A percentile compares a stretch with the other conserved stretches of the same genome.
Conservation (phyloP, 2,113 vertebrate species). For the Syngnathoides biaculeatus region DNA sequence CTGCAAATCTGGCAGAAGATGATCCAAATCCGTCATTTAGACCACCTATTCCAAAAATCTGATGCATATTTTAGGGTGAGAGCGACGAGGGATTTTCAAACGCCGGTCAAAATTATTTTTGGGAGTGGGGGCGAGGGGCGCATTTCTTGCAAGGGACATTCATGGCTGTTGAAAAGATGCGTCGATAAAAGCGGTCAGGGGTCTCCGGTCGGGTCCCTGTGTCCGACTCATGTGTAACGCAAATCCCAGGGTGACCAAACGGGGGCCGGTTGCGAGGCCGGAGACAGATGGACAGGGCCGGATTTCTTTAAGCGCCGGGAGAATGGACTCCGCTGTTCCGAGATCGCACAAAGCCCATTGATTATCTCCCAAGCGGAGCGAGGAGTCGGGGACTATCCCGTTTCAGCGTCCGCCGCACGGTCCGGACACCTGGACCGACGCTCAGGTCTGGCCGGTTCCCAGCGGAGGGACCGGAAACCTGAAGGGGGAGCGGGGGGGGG, state of each 20-base stretch:
- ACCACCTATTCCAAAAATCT: background rate
- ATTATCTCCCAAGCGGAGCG: slow-evolving; percentile 65
- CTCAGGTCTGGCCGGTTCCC: slow-evolving; percentile 48
- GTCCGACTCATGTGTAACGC: slow-evolving; percentile 55
- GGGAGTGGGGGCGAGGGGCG: too few species aligned
- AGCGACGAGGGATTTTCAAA: too few species aligned
- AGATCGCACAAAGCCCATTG: slow-evolving; percentile 70
- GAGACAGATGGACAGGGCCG: slow-evolving; percentile 66
- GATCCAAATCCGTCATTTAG: background rate
- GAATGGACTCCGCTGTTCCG: slow-evolving; percentile 67
- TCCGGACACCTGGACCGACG: slow-evolving; percentile 63
- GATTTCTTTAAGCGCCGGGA: slow-evolving; percentile 28
- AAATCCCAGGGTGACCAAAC: slow-evolving; percentile 68
- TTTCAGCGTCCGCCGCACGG: slow-evolving; percentile 67
- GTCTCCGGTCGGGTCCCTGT: too few species aligned
- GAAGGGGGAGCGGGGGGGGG: background rate
- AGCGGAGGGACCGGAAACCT: background rate
- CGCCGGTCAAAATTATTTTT: too few species aligned
- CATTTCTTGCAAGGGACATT: background rate
- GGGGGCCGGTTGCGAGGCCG: slow-evolving; percentile 54
- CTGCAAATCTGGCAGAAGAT: too few species aligned
- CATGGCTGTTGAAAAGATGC: background rate
- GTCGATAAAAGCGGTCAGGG: background rate
- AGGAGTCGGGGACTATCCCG: slow-evolving; percentile 61
- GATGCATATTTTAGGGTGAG: too few species aligned